phyloP scores from a whole-genome alignment of 2,888 invertebrate species.

The Choristoneura rosaceana region DNA sequence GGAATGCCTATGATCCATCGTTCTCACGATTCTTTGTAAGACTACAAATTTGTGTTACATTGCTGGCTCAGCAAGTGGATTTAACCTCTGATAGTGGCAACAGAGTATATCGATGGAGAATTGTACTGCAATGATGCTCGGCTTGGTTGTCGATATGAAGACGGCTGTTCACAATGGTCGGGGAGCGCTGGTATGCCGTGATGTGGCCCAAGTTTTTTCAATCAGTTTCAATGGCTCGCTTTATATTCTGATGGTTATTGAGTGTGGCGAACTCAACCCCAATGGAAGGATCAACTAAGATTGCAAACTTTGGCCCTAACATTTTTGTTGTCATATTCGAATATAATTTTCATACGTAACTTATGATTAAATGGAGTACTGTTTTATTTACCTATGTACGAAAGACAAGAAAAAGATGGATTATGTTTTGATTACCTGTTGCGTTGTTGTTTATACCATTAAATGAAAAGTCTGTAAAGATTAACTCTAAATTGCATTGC shows the following conservation, averaged over 20 bases:
- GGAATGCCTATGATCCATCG: slow-evolving; percentile 4
- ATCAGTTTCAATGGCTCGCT: slow-evolving; percentile 69
- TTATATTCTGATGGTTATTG: slow-evolving; percentile 73
- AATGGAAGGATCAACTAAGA: slow-evolving; percentile 37
- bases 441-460: no score
- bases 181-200: slow-evolving; percentile 33
- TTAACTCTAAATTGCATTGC: no score
- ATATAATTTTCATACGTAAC: background rate
- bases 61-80: background rate
- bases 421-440: background rate
- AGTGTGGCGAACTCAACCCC: slow-evolving; percentile 56
- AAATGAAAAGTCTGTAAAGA: no score
- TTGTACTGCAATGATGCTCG: background rate
- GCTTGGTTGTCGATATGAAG: slow-evolving; percentile 1
- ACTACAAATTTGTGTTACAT: slow-evolving; percentile 1
- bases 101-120: background rate
- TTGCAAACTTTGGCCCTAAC: slow-evolving; percentile 23
- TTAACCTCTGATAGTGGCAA: background rate
- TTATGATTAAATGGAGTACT: background rate
- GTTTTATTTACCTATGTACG: background rate
- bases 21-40: background rate
- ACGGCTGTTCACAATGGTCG: slow-evolving; percentile 1
- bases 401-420: background rate
- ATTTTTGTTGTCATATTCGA: slow-evolving; percentile 19
- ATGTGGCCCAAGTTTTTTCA: slow-evolving; percentile 62